Evolutionary conservation across 1,140 invertebrate genomes (phyloP).

Genomic region (Drosophila littoralis): DNA sequence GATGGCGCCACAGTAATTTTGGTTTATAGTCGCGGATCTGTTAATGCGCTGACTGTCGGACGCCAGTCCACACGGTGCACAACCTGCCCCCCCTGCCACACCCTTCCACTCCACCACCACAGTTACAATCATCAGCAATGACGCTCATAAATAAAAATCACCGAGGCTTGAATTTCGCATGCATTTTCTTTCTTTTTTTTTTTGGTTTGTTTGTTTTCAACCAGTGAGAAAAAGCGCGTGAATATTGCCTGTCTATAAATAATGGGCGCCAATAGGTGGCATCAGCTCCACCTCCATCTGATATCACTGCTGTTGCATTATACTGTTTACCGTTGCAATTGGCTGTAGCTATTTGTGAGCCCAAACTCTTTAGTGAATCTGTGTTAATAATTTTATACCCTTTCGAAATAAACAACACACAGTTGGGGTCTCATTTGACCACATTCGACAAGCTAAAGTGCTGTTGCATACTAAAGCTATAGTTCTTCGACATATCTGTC

Average conservation of each 20-base stretch:
- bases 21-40: conserved; percentile 74
- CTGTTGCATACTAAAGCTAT: too few species aligned
- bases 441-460: too few species aligned
- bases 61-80: not conserved
- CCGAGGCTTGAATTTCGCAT: conserved; percentile 78
- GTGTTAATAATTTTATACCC: conserved; percentile 18
- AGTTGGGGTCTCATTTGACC: too few species aligned
- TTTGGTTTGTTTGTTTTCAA: conserved; percentile 33
- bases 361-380: conserved; percentile 9
- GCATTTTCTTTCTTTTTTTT: conserved; percentile 42
- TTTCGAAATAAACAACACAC: not conserved
- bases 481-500: too few species aligned
- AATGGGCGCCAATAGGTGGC: conserved; percentile 21
- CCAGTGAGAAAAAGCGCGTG: conserved; percentile 44
- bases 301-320: conserved; percentile 24
- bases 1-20: conserved; percentile 69
- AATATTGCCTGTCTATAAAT: conserved; percentile 61
- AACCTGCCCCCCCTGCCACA: not conserved
- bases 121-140: conserved; percentile 27
- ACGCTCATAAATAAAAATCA: conserved; percentile 79
- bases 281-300: not conserved
- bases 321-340: conserved; percentile 47
- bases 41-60: conserved; percentile 67
- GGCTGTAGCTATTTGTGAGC: conserved; percentile 27
- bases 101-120: not conserved